These are phyloP conservation scores for Pseudomyrmex sp. DNA, from an alignment of 1,140 invertebrate genomes.

Conservation along the genomic window DNA sequence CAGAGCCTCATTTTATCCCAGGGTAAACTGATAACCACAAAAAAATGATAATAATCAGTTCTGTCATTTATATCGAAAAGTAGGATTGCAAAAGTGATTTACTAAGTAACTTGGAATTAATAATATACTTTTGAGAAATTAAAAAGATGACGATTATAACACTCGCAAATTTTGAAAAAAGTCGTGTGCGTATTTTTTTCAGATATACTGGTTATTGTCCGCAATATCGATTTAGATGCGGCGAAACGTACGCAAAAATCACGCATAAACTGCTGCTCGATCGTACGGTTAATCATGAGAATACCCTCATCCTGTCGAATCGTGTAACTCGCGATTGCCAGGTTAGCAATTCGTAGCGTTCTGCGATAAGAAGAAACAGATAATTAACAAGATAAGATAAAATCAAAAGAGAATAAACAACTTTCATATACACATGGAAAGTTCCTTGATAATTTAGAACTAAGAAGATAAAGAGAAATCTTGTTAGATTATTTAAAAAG, in stretches of 20 bases:
- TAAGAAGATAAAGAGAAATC: neutral
- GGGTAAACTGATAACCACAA: constrained; percentile 81
- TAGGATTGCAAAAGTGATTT: neutral
- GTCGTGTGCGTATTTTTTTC: constrained; percentile 25
- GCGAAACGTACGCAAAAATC: constrained; percentile 89
- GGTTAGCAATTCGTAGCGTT: constrained; percentile 76
- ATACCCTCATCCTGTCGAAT: constrained; percentile 89
- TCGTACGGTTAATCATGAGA: constrained; percentile 89
- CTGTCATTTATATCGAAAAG: neutral
- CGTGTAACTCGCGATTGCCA: constrained; percentile 86
- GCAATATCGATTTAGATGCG: constrained; percentile 89
- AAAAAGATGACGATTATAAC: neutral
- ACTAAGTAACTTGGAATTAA: neutral
- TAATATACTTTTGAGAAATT: neutral
- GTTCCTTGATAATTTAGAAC: neutral
- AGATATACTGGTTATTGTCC: constrained; percentile 91
- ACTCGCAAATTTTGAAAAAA: constrained; percentile 1
- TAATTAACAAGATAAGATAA: constrained; percentile 43
- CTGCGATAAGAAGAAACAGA: neutral
- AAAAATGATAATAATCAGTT: neutral
- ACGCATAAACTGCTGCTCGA: constrained; percentile 90
- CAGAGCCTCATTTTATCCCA: constrained; percentile 86
- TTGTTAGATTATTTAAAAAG: neutral
- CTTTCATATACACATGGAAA: neutral
- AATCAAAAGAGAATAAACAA: neutral